A percentile compares a stretch with the other conserved stretches of the same genome.
phyloP scores from a whole-genome alignment of 2,797 vertebrate species.

The Gymnocypris eckloni region DNA sequence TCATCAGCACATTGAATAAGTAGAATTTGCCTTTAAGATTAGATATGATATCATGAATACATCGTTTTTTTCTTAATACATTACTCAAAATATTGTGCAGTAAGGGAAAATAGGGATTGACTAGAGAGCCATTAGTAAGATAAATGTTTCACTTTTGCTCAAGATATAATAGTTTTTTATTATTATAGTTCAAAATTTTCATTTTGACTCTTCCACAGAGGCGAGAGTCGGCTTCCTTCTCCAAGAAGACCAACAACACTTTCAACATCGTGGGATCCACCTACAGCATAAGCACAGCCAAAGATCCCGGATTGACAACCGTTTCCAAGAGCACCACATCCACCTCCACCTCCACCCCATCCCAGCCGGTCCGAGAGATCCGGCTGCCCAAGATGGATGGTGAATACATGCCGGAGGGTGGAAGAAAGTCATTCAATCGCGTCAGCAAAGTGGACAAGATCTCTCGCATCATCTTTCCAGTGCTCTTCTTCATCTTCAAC shows the following conservation, averaged over 20 bases:
- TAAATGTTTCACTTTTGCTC: slow-evolving; percentile 15
- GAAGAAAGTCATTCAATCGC: slow-evolving; percentile 97
- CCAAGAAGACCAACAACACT: slow-evolving; percentile 96
- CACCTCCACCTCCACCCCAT: slow-evolving; percentile 60
- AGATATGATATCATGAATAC: background rate
- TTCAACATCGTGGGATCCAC: slow-evolving; percentile 99
- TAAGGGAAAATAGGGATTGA: background rate
- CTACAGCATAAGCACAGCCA: slow-evolving; percentile 92
- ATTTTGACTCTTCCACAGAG: slow-evolving; percentile 79
- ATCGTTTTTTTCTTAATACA: slow-evolving; percentile 68
- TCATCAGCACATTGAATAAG: slow-evolving; percentile 42
- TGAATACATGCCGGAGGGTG: slow-evolving; percentile 83
- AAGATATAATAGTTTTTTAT: background rate
- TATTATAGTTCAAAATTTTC: slow-evolving; percentile 47
- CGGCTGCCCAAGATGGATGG: slow-evolving; percentile 87
- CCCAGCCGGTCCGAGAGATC: slow-evolving; percentile 59
- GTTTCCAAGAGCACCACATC: slow-evolving; percentile 88
- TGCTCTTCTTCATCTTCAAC: slow-evolving; percentile 99
- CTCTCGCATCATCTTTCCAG: slow-evolving; percentile 97
- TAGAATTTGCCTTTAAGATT: slow-evolving; percentile 75
- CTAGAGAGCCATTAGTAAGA: slow-evolving; percentile 9
- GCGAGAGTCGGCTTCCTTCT: slow-evolving; percentile 89
- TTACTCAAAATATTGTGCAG: background rate
- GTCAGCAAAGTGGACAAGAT: slow-evolving; percentile 99
- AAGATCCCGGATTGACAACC: slow-evolving; percentile 91